Evolutionary conservation across 2,113 vertebrate species (phyloP).

Genomic region (Tylochromis polylepis): DNA sequence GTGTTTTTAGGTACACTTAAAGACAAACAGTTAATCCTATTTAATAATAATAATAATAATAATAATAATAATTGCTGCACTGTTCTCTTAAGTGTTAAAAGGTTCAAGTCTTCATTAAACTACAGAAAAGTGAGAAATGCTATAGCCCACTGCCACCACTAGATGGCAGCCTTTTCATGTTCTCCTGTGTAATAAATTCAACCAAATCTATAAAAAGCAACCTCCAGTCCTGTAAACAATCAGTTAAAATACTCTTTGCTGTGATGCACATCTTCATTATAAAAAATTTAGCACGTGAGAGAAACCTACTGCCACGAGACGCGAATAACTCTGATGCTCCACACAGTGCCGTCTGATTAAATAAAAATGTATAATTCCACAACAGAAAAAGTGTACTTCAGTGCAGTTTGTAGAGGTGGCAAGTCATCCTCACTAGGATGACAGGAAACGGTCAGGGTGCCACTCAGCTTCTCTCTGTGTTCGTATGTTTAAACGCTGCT

Average conservation of each 20-base stretch:
- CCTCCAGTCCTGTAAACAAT: slow-evolving; percentile 30
- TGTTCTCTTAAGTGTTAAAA: background rate
- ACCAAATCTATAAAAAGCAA: background rate
- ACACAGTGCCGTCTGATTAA: background rate
- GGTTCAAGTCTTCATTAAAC: background rate
- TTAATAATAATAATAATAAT: background rate
- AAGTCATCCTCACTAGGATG: slow-evolving; percentile 35
- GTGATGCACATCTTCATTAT: background rate
- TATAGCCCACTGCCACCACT: background rate
- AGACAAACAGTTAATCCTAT: background rate
- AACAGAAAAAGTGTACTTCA: slow-evolving; percentile 49
- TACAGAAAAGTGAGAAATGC: background rate
- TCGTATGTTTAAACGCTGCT: background rate
- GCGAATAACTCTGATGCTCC: slow-evolving; percentile 2
- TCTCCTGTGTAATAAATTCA: background rate
- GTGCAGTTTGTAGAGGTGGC: slow-evolving; percentile 56
- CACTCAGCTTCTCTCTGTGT: slow-evolving; percentile 25
- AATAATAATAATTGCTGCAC: background rate
- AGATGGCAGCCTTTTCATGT: background rate
- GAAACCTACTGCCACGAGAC: slow-evolving; percentile 8
- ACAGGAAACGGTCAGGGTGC: slow-evolving; percentile 38
- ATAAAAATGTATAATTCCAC: background rate
- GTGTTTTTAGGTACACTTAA: background rate
- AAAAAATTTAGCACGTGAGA: background rate
- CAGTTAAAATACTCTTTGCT: slow-evolving; percentile 1